Percentiles rank a stretch among this genome's conserved stretches.
Evolutionary conservation across 2,888 invertebrate species (phyloP).

Genomic region (Stenurella melanura): DNA sequence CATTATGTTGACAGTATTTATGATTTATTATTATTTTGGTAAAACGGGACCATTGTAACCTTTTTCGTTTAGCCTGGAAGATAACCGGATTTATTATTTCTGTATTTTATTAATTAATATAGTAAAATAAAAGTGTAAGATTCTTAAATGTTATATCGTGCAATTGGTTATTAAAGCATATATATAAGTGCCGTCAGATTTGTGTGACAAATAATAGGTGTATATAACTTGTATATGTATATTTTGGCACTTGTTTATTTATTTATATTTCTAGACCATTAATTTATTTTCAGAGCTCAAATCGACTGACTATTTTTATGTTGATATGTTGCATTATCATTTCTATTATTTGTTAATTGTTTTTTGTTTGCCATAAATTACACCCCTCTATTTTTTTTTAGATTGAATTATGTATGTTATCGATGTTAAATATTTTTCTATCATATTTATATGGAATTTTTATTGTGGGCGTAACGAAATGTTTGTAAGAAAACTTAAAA

Average conservation of each 20-base stretch:
- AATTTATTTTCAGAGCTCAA: slow-evolving; percentile 41
- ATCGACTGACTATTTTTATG: slow-evolving; percentile 52
- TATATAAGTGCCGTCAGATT: slow-evolving; percentile 69
- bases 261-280: slow-evolving; percentile 37
- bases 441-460: slow-evolving; percentile 49
- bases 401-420: slow-evolving; percentile 46
- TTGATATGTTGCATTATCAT: slow-evolving; percentile 51
- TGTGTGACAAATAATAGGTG: slow-evolving; percentile 70
- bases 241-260: slow-evolving; percentile 58
- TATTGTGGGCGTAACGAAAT: slow-evolving; percentile 48
- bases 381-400: slow-evolving; percentile 23
- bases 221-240: slow-evolving; percentile 64
- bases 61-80: slow-evolving; percentile 29
- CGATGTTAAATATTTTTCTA: slow-evolving; percentile 55
- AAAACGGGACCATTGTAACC: slow-evolving; percentile 34
- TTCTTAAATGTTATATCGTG: slow-evolving; percentile 63
- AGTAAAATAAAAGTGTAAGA: slow-evolving; percentile 47
- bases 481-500: slow-evolving; percentile 52
- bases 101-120: slow-evolving; percentile 19
- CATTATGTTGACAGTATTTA: slow-evolving; percentile 43
- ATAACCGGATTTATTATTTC: slow-evolving; percentile 10
- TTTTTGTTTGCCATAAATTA: slow-evolving; percentile 49
- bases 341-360: slow-evolving; percentile 44
- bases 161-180: slow-evolving; percentile 64
- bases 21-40: slow-evolving; percentile 21